phyloP scores from a whole-genome alignment of 2,797 vertebrate species.

The Sebastes oblongus region DNA sequence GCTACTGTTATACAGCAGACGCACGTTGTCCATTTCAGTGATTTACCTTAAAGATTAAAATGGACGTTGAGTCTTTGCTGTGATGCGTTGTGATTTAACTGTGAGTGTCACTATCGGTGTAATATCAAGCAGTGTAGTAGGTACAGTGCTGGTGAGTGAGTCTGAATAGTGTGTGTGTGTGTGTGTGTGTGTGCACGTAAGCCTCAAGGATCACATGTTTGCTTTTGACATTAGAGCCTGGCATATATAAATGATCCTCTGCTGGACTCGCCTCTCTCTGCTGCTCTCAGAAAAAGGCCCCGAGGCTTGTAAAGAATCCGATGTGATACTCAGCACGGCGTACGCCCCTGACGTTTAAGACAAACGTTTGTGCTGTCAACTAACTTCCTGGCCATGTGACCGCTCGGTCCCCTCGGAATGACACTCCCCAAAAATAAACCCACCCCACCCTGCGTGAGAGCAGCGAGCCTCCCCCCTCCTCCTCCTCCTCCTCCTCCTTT shows the following conservation, averaged over 20 bases:
- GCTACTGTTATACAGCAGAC: no score
- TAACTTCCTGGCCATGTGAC: constrained; percentile 70
- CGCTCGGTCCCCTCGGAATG: constrained; percentile 38
- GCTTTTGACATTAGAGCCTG: constrained; percentile 21
- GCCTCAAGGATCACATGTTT: constrained; percentile 13
- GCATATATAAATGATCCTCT: constrained; percentile 8
- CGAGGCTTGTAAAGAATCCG: constrained; percentile 46
- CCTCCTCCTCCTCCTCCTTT: not conserved
- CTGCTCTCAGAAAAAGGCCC: constrained; percentile 29
- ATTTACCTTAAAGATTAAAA: not conserved
- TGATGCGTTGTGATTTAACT: not conserved
- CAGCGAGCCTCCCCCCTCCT: constrained; percentile 24
- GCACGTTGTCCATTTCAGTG: no score
- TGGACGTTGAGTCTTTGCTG: not conserved
- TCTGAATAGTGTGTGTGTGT: not conserved
- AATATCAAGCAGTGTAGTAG: not conserved
- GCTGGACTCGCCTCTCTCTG: not conserved
- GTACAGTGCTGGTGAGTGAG: not conserved
- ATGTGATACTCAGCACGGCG: constrained; percentile 36
- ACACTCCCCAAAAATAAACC: constrained; percentile 78
- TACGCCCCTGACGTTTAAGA: constrained; percentile 49
- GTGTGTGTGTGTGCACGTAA: not conserved
- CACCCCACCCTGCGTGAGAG: constrained; percentile 32
- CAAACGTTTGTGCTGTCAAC: constrained; percentile 68
- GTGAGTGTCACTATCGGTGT: not conserved